Percentiles rank a stretch among this genome's conserved stretches.
These are phyloP conservation scores for Caenorhabditis macrosperma DNA, from an alignment of 2,888 invertebrate species.

Conservation along the genomic window DNA sequence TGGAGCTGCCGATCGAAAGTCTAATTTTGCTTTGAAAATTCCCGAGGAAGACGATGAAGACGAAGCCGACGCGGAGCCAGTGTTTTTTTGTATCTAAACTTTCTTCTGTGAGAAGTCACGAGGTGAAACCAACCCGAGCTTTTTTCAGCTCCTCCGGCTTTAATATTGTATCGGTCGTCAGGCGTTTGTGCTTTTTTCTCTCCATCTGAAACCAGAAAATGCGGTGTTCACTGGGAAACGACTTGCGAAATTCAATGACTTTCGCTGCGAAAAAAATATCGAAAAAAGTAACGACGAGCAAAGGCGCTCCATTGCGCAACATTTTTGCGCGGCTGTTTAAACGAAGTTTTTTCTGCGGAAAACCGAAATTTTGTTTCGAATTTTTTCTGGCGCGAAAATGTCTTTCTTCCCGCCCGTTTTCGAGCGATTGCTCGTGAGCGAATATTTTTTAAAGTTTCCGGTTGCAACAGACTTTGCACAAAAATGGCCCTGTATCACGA, in stretches of 20 bases:
- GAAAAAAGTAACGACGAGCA: slow-evolving; percentile 16
- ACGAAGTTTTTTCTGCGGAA: background rate
- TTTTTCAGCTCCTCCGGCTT: slow-evolving; percentile 57
- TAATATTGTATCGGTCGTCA: slow-evolving; percentile 43
- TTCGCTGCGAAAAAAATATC: background rate
- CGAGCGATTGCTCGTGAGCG: no score
- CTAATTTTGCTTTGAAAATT: slow-evolving; percentile 48
- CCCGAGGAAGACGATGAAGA: slow-evolving; percentile 17
- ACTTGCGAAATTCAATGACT: slow-evolving; percentile 18
- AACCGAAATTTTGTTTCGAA: no score
- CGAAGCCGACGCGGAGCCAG: slow-evolving; percentile 11
- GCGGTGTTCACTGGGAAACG: background rate
- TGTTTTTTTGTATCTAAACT: slow-evolving; percentile 11
- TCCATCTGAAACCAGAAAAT: slow-evolving; percentile 39
- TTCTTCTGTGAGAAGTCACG: background rate
- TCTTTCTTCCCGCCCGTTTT: no score
- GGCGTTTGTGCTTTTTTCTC: slow-evolving; percentile 53
- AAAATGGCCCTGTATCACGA: background rate
- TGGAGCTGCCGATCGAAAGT: slow-evolving; percentile 31
- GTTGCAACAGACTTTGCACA: background rate
- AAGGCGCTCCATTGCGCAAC: slow-evolving; percentile 9
- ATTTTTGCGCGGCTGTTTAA: background rate
- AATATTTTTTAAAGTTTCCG: no score
- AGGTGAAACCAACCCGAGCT: background rate
- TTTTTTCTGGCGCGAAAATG: background rate